Conservation (phyloP, 2,888 invertebrate genomes). For the Aphodius granarius region DNA sequence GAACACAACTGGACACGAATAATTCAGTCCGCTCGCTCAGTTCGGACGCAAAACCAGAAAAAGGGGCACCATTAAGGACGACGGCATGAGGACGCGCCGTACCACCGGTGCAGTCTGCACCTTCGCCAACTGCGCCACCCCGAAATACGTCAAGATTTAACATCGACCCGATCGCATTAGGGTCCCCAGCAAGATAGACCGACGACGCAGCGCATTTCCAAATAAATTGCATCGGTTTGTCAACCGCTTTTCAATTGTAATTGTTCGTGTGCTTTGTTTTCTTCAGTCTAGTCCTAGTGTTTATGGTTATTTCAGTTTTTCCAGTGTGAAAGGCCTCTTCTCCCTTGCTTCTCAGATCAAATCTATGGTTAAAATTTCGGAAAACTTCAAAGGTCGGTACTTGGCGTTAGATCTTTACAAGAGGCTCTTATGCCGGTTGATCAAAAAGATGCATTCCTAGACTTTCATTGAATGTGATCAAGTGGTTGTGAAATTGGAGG, state of each 20-base stretch:
- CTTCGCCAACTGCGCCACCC: slow-evolving; percentile 33
- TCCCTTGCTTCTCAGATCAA: too few species aligned
- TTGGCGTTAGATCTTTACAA: neutral
- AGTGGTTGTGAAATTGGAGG: neutral
- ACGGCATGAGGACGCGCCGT: slow-evolving; percentile 34
- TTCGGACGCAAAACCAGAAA: slow-evolving; percentile 15
- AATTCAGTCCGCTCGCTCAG: slow-evolving; percentile 44
- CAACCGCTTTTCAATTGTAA: slow-evolving; percentile 6
- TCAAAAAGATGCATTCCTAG: neutral
- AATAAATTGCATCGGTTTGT: slow-evolving; percentile 12
- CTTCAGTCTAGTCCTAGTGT: neutral
- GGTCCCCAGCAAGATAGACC: neutral
- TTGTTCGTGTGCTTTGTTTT: slow-evolving; percentile 21
- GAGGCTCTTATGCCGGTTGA: neutral
- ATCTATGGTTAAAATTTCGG: neutral
- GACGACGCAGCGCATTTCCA: neutral
- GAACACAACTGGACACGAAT: slow-evolving; percentile 52
- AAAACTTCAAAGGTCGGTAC: neutral
- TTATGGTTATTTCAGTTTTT: too few species aligned
- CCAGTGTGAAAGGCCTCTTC: too few species aligned
- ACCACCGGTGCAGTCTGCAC: slow-evolving; percentile 53
- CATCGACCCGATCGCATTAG: neutral
- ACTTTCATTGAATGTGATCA: neutral
- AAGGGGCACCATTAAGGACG: neutral
- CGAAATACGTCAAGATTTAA: slow-evolving; percentile 23